These are phyloP conservation scores for Achlya flavicornis DNA, from an alignment of 2,888 invertebrate genomes.

Conservation along the genomic window DNA sequence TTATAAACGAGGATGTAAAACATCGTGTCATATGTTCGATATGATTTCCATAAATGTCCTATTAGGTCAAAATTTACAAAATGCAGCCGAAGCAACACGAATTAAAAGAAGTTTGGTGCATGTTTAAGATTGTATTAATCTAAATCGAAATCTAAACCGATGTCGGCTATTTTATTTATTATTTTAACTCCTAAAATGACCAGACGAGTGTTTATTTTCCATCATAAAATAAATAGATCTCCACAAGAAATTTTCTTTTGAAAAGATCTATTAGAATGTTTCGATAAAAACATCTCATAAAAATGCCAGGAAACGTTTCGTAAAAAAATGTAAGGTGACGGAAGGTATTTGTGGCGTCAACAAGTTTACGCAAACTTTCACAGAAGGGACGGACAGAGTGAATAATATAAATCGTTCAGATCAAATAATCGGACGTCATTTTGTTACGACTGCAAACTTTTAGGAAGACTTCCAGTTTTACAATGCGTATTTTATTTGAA, in stretches of 20 bases:
- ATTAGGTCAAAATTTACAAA: no score
- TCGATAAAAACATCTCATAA: background rate
- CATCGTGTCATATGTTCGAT: no score
- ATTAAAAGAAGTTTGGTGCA: no score
- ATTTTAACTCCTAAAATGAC: background rate
- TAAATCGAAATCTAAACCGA: background rate
- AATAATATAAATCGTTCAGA: slow-evolving; percentile 6
- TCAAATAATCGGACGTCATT: slow-evolving; percentile 1
- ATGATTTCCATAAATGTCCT: no score
- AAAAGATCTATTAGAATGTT: background rate
- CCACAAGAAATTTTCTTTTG: background rate
- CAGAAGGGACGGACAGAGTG: slow-evolving; percentile 1
- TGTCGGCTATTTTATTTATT: background rate
- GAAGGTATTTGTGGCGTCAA: slow-evolving; percentile 9
- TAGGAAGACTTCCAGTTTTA: background rate
- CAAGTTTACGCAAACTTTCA: slow-evolving; percentile 9
- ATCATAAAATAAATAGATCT: background rate
- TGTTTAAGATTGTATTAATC: no score
- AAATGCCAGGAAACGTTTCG: background rate
- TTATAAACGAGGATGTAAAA: no score
- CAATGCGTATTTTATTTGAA: background rate
- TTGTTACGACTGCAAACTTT: slow-evolving; percentile 9
- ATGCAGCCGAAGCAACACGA: no score
- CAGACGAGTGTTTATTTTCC: background rate
- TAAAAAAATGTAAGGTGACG: background rate